phyloP scores from a whole-genome alignment of 2,113 vertebrate genomes.

The Hiodon alosoides region DNA sequence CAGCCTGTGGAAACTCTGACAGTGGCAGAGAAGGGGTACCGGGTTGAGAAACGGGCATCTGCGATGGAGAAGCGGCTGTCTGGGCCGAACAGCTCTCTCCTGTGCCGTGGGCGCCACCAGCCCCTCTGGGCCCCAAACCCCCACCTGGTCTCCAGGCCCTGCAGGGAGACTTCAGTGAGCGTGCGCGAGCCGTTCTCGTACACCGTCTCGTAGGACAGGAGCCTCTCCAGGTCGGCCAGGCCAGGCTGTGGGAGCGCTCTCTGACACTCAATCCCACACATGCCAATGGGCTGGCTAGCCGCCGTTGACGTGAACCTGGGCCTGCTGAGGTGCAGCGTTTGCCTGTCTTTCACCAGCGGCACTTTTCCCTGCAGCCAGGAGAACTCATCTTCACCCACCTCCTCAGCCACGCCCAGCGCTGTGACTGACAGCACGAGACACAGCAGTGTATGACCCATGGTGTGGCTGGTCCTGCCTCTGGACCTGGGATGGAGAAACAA shows the following conservation, averaged over 20 bases:
- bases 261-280: constrained; percentile 89
- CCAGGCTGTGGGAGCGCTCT: constrained; percentile 65
- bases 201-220: constrained; percentile 85
- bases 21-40: constrained; percentile 83
- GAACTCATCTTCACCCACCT: constrained; percentile 67
- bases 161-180: constrained; percentile 73
- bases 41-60: constrained; percentile 80
- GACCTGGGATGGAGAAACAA: constrained; percentile 27
- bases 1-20: constrained; percentile 94
- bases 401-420: constrained; percentile 53
- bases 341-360: constrained; percentile 72
- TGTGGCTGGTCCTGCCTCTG: constrained; percentile 63
- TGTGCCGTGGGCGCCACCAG: constrained; percentile 51
- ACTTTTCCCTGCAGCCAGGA: constrained; percentile 81
- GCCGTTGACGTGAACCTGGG: constrained; percentile 73
- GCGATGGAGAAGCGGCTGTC: constrained; percentile 92
- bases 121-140: constrained; percentile 28
- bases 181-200: constrained; percentile 89
- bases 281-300: constrained; percentile 55
- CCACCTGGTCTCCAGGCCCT: constrained; percentile 52
- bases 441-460: constrained; percentile 71
- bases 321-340: constrained; percentile 72
- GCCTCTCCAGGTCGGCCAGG: constrained; percentile 72
- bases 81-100: constrained; percentile 82
- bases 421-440: constrained; percentile 64